Base-by-base conservation (phyloP, 2,113 vertebrate species). In the Aplodontia rufa region DNA sequence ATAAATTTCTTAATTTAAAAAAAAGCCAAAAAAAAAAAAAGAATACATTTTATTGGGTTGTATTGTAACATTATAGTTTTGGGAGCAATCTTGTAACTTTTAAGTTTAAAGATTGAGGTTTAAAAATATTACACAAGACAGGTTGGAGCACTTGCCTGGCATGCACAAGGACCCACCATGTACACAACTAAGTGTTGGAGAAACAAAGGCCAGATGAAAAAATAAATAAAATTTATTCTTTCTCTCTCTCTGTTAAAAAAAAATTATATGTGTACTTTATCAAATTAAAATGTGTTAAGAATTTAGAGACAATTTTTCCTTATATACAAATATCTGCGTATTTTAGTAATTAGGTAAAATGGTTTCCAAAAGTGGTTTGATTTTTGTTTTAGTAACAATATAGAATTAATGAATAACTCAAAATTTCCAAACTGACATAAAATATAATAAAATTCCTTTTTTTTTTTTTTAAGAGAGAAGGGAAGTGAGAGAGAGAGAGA, bases 51-150 rank as follows among this genome's bases (percentile, higher is more conserved):
- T 85, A 71, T 96, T 78, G 90, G 37, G 69, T 89, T 69, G 7
- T 91, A 75, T 75, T 88, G 22, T 79, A 96, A 78, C 82, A 93
- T 83, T 97, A 17, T 95, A 88, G 28, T 37, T 97, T 80, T 82
- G 47, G 75, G 75, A 93, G 8, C 19, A 74, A 37, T 91, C 58
- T 78, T 85, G 32, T 8, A 62, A 24, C n/a, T 83, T 96, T 74
- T 79, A 79, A 62, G 8, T 78, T 93, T 93, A 88, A 87, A 91
- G 76, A 87, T 88, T n/a, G 69, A 89, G 89, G 32, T 85, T 76
- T 40, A 78, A 90, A 75, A 87, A 66, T 62, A 93, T 79, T 91
- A 72, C 76, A 60, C 1, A 81, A 93, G 71, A 64, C n/a, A n/a
- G n/a, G n/a, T n/a, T n/a, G n/a, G n/a, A n/a, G n/a, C n/a, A n/a